Evolutionary conservation across 1,140 invertebrate genomes (phyloP), one percentile per base, ranked within the genome.

Genomic region (Oryzaephilus surinamensis): DNA sequence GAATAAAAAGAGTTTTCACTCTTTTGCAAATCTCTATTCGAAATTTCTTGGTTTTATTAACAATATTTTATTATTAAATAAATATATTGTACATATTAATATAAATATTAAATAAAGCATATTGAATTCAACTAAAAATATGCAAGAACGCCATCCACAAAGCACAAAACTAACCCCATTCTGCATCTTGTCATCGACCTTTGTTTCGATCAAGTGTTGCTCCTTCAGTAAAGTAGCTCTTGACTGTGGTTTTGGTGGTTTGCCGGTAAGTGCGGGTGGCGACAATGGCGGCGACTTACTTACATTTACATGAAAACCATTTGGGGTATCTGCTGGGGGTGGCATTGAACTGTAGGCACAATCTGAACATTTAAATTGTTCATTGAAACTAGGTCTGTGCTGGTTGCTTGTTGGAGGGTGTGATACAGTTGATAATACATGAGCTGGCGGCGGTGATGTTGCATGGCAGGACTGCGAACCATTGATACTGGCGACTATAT

Each of bases 381-480:
- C n/a, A 32, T 41, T 16, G 45, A 40, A 30, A 44, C 38, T 38
- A 43, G 38, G 18, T 46, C 45, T 17, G 32, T 12, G 17, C 26
- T 19, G 24, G 32, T 27, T 32, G 18, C 18, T 32, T 27, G 36
- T 26, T 21, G 15, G 11, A 32, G 26, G 19, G 19, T 28, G 32
- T 36, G 16, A 8, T 26, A 19, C 12, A 6, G 8, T 29, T 12
- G 24, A 17, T 30, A 17, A 11, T 10, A 12, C 17, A 16, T 26
- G 7, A 2, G 15, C 10, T 23, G 11, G 14, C 18, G 32, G n/a
- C 12, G 28, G n/a, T 18, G 34, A 15, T 12, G 32, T 8, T 15
- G 35, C 13, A 24, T 8, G 19, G 33, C 16, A 20, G 19, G 10
- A 20, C 11, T 14, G 16, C 15, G n/a, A 15, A 23, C 8, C 10